phyloP scores from a whole-genome alignment of 2,888 invertebrate genomes.

The Phoenoteleia sp. region DNA sequence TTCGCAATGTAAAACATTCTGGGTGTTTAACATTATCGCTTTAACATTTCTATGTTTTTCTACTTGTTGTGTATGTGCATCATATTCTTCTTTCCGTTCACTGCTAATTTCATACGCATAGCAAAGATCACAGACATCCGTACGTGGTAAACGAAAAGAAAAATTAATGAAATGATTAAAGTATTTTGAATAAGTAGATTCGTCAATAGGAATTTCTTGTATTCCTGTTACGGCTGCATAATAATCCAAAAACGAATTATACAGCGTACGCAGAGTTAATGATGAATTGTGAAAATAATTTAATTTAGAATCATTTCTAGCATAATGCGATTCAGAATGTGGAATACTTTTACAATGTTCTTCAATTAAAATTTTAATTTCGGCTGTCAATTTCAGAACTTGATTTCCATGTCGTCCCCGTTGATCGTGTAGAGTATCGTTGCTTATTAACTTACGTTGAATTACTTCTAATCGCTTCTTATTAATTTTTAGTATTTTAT shows the following conservation, averaged over 20 bases:
- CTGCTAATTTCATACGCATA: neutral
- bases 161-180: slow-evolving; percentile 48
- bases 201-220: slow-evolving; percentile 1
- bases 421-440: neutral
- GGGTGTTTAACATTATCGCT: slow-evolving; percentile 6
- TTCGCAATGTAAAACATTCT: slow-evolving; percentile 37
- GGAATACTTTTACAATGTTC: slow-evolving; percentile 53
- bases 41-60: slow-evolving; percentile 19
- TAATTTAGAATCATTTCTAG: slow-evolving; percentile 20
- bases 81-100: slow-evolving; percentile 1
- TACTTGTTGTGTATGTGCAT: slow-evolving; percentile 25
- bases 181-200: slow-evolving; percentile 17
- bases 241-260: slow-evolving; percentile 23
- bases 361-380: slow-evolving; percentile 37
- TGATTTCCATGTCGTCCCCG: slow-evolving; percentile 27
- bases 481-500: neutral
- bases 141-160: slow-evolving; percentile 41
- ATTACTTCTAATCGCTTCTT: neutral
- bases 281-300: slow-evolving; percentile 51
- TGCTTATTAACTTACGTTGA: neutral
- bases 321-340: slow-evolving; percentile 53
- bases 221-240: slow-evolving; percentile 25
- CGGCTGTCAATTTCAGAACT: slow-evolving; percentile 30
- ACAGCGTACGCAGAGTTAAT: slow-evolving; percentile 6
- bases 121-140: slow-evolving; percentile 34